Conservation (phyloP, 2,888 invertebrate species). For the Pyrocoelia pectoralis region DNA sequence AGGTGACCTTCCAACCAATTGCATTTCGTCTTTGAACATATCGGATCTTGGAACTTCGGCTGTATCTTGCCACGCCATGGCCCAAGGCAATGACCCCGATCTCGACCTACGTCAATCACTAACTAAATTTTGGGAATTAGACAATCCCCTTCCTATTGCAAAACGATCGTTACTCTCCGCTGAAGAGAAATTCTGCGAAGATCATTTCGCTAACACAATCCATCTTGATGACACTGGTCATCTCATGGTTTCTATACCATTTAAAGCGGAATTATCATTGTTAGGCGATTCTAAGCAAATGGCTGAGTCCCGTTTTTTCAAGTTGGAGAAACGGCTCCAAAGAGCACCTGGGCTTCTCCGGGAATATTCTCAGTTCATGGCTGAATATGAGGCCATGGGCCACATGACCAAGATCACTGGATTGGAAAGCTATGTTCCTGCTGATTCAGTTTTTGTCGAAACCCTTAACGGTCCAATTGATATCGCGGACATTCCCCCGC, state of each 20-base stretch:
- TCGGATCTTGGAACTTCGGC: no score
- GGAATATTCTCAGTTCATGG: neutral
- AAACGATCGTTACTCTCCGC: neutral
- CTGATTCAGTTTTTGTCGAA: neutral
- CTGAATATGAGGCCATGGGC: neutral
- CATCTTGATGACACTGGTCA: neutral
- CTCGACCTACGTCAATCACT: neutral
- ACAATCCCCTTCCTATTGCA: slow-evolving; percentile 2
- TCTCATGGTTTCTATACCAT: slow-evolving; percentile 15
- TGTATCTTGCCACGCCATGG: no score
- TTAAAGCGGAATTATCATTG: slow-evolving; percentile 1
- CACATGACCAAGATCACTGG: neutral
- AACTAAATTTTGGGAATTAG: slow-evolving; percentile 17
- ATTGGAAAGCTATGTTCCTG: neutral
- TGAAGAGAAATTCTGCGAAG: slow-evolving; percentile 21
- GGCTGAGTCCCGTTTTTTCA: neutral
- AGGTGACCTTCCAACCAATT: neutral
- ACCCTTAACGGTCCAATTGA: neutral
- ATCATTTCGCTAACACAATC: slow-evolving; percentile 13
- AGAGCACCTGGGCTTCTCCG: neutral
- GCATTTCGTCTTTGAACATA: no score
- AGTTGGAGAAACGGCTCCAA: neutral
- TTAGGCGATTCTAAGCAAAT: slow-evolving; percentile 14
- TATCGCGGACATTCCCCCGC: neutral
- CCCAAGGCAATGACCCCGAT: neutral